Conservation (phyloP, 2,888 invertebrate species). For the Amphipyra berbera region DNA sequence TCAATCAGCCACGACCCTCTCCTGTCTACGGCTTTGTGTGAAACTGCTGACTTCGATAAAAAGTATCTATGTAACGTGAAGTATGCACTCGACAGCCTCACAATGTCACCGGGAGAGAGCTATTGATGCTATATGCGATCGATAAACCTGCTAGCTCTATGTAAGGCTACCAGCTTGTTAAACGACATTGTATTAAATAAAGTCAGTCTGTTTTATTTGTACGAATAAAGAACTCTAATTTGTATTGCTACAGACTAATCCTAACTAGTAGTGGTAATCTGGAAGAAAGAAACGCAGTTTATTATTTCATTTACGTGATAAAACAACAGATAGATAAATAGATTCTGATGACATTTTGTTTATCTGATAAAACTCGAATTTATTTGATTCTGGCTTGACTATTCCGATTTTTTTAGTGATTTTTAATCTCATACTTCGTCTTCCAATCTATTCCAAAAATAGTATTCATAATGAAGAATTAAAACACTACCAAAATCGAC, state of each 20-base stretch:
- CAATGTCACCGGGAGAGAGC: slow-evolving; percentile 41
- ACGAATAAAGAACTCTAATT: no score
- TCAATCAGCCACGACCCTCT: background rate
- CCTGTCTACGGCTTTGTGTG: background rate
- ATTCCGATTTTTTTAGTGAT: no score
- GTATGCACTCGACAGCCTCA: slow-evolving; percentile 26
- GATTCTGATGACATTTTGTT: no score
- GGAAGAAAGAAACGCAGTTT: no score
- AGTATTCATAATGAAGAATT: background rate
- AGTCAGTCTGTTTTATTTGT: no score
- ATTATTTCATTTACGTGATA: no score
- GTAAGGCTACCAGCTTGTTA: slow-evolving; percentile 1
- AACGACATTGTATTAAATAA: background rate
- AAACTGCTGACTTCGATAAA: slow-evolving; percentile 24
- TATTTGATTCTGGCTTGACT: no score
- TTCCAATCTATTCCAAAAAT: background rate
- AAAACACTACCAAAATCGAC: background rate
- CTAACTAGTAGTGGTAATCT: no score
- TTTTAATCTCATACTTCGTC: no score
- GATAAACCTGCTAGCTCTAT: slow-evolving; percentile 19
- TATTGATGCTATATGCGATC: slow-evolving; percentile 27
- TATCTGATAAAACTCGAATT: no score
- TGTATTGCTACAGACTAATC: no score
- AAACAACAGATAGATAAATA: no score
- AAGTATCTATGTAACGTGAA: slow-evolving; percentile 25